These are phyloP conservation scores for Polypedilum pembai DNA, from an alignment of 1,140 invertebrate genomes.

Conservation along the genomic window DNA sequence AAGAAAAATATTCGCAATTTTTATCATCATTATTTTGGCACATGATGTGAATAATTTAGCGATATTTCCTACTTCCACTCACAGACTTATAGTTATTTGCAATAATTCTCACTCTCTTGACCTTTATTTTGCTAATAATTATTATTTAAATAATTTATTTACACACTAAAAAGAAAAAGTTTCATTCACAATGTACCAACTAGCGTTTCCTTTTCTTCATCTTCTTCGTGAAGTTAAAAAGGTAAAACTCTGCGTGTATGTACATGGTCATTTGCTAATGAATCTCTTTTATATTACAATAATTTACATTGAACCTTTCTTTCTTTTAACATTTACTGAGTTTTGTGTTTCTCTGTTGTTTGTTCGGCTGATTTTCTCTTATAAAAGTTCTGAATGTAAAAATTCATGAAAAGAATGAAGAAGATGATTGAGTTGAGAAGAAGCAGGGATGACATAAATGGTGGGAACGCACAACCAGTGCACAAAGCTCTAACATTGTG, in stretches of 20 bases:
- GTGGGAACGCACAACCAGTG: slow-evolving; percentile 67
- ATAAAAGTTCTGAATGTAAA: slow-evolving; percentile 79
- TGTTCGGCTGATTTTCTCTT: slow-evolving; percentile 34
- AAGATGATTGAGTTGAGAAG: slow-evolving; percentile 84
- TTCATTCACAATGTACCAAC: neutral
- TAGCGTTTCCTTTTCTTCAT: neutral
- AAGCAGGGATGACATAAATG: slow-evolving; percentile 64
- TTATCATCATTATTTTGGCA: no score
- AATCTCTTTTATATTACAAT: neutral
- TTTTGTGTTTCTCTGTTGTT: neutral
- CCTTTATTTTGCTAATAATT: no score
- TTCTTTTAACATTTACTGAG: neutral
- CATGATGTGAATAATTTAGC: no score
- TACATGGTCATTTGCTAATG: neutral
- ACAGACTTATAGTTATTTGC: no score
- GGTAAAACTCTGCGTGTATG: neutral
- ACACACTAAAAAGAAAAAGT: neutral
- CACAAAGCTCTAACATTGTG: slow-evolving; percentile 67
- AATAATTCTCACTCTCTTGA: no score
- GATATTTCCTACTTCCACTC: no score
- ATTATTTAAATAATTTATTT: no score
- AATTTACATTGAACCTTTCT: neutral
- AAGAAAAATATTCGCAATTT: no score
- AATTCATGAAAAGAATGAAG: slow-evolving; percentile 83
- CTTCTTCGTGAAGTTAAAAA: neutral